Evolutionary conservation across 2,888 invertebrate species (phyloP).

Genomic region (Agonopterix heracliana): DNA sequence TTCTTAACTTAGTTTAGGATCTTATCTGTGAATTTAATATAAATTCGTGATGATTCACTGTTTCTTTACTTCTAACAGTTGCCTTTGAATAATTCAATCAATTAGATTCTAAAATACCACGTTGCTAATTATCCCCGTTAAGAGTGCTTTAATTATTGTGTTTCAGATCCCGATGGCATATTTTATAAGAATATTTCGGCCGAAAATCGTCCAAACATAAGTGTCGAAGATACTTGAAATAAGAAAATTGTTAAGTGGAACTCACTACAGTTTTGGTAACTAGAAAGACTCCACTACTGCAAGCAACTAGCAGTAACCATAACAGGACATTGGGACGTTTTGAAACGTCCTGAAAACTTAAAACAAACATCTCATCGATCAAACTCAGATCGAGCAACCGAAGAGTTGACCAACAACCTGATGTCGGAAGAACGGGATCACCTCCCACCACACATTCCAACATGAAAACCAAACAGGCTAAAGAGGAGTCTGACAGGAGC

Average conservation of each 20-base stretch:
- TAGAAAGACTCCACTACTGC: no score
- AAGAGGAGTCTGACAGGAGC: slow-evolving; percentile 64
- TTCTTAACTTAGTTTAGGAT: no score
- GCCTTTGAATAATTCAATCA: no score
- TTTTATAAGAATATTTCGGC: slow-evolving; percentile 35
- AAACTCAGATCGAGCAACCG: slow-evolving; percentile 31
- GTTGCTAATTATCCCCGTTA: slow-evolving; percentile 27
- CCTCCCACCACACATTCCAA: slow-evolving; percentile 69
- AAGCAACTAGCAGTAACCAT: no score
- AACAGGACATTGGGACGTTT: no score
- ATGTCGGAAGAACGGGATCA: slow-evolving; percentile 67
- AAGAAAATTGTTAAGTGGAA: no score
- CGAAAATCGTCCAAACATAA: slow-evolving; percentile 29
- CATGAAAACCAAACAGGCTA: slow-evolving; percentile 72
- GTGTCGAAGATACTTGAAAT: no score
- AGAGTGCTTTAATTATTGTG: slow-evolving; percentile 29
- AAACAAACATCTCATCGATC: slow-evolving; percentile 21
- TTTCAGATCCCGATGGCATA: slow-evolving; percentile 57
- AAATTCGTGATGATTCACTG: no score
- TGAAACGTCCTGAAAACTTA: no score
- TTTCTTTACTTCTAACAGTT: no score
- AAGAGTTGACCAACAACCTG: slow-evolving; percentile 48
- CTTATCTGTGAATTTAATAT: no score
- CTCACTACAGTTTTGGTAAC: no score
- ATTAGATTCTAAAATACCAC: slow-evolving; percentile 23